Conservation (phyloP, 2,888 invertebrate species). For the Linyphia triangularis region DNA sequence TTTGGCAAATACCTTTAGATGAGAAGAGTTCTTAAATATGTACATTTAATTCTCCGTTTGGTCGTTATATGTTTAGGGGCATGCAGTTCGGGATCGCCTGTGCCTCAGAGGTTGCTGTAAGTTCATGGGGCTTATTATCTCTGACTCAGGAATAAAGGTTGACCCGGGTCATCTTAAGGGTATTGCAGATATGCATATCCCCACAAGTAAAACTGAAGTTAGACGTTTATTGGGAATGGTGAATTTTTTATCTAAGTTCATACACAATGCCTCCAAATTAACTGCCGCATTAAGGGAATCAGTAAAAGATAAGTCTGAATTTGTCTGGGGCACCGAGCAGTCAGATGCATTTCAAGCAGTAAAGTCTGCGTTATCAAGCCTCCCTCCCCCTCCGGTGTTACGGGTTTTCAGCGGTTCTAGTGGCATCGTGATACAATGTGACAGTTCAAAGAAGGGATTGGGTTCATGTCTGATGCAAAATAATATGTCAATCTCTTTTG, state of each 20-base stretch:
- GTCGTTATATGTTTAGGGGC: background rate
- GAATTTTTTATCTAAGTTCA: too few species aligned
- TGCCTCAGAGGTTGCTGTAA: constrained; percentile 32
- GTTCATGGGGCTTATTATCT: too few species aligned
- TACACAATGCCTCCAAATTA: too few species aligned
- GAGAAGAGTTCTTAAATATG: background rate
- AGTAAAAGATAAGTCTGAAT: background rate
- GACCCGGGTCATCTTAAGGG: too few species aligned
- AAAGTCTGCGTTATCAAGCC: background rate
- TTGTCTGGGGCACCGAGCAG: background rate
- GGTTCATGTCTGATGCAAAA: constrained; percentile 3
- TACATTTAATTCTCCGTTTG: background rate
- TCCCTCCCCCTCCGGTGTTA: background rate
- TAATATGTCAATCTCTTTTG: background rate
- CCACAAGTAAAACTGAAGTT: too few species aligned
- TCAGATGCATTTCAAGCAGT: background rate
- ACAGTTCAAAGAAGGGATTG: constrained; percentile 4
- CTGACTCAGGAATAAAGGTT: too few species aligned
- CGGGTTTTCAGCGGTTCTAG: background rate
- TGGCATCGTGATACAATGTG: constrained; percentile 1
- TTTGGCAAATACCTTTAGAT: constrained; percentile 8
- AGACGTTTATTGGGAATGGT: too few species aligned
- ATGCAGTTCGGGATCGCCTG: constrained; percentile 42
- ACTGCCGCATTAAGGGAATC: too few species aligned
- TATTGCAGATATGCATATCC: too few species aligned